phyloP scores from a whole-genome alignment of 2,113 vertebrate species.

The Menura novaehollandiae region DNA sequence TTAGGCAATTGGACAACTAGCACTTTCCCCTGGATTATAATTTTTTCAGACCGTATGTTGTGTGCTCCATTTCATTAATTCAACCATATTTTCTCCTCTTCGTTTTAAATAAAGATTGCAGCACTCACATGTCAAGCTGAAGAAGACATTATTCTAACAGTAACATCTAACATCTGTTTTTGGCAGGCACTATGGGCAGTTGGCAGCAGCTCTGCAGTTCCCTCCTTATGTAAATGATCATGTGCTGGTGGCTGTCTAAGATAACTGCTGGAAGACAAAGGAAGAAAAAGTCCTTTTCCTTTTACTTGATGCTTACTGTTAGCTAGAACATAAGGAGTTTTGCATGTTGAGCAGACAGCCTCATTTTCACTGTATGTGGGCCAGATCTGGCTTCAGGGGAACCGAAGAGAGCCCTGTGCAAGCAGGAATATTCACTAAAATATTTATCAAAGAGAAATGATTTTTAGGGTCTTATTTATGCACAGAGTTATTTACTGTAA shows the following conservation, averaged over 20 bases:
- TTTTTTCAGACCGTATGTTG: slow-evolving; percentile 7
- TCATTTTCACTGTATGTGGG: slow-evolving; percentile 52
- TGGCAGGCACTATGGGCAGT: slow-evolving; percentile 53
- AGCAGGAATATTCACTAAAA: slow-evolving; percentile 41
- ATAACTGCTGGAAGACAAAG: slow-evolving; percentile 47
- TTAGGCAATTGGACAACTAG: background rate
- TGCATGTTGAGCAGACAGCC: slow-evolving; percentile 28
- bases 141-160: slow-evolving; percentile 47
- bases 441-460: slow-evolving; percentile 40
- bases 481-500: background rate
- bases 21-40: background rate
- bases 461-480: slow-evolving; percentile 41
- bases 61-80: background rate
- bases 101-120: slow-evolving; percentile 54
- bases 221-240: slow-evolving; percentile 59
- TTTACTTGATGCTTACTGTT: slow-evolving; percentile 7
- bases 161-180: slow-evolving; percentile 67
- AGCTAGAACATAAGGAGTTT: slow-evolving; percentile 29
- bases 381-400: slow-evolving; percentile 57
- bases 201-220: slow-evolving; percentile 56
- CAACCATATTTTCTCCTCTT: slow-evolving; percentile 37
- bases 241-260: slow-evolving; percentile 48
- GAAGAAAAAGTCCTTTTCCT: slow-evolving; percentile 48
- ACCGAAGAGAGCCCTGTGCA: background rate
- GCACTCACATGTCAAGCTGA: slow-evolving; percentile 45